A percentile compares a stretch with the other conserved stretches of the same genome.
Conservation (phyloP, 2,797 vertebrate genomes). For the Etheostoma nigrum region DNA sequence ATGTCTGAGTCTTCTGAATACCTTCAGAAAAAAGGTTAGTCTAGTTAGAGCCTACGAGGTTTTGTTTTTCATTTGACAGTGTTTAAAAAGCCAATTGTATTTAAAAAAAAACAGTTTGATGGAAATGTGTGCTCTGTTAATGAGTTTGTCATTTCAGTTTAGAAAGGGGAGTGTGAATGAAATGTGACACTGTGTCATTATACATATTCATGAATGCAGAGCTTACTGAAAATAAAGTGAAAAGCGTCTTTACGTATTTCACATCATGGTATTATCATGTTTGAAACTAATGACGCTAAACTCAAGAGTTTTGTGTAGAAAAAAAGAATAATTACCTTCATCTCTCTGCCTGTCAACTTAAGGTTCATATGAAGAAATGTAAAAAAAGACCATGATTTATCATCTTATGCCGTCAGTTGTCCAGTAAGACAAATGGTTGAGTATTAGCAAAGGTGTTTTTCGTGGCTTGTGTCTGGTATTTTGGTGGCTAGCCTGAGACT, state of each 20-base stretch:
- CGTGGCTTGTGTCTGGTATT: slow-evolving; percentile 1
- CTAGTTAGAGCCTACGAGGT: slow-evolving; percentile 42
- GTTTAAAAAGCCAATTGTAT: slow-evolving; percentile 58
- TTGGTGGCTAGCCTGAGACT: slow-evolving; percentile 4
- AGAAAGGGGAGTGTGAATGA: slow-evolving; percentile 39
- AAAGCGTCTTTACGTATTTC: slow-evolving; percentile 40
- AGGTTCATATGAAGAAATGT: background rate
- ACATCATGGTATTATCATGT: slow-evolving; percentile 28
- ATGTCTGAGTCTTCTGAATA: slow-evolving; percentile 44
- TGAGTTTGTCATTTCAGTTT: slow-evolving; percentile 36
- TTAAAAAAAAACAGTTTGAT: slow-evolving; percentile 49
- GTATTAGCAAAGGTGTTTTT: background rate
- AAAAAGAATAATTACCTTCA: slow-evolving; percentile 1
- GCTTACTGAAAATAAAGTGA: slow-evolving; percentile 16
- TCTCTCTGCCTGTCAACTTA: background rate
- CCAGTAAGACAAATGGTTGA: no score
- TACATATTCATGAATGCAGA: slow-evolving; percentile 46
- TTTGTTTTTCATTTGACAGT: slow-evolving; percentile 51
- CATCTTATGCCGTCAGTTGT: background rate
- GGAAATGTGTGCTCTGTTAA: slow-evolving; percentile 42
- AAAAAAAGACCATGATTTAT: background rate
- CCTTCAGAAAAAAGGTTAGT: slow-evolving; percentile 48
- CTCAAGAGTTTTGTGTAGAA: background rate
- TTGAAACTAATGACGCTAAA: slow-evolving; percentile 22
- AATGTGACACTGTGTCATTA: slow-evolving; percentile 47